Percentiles rank a stretch among this genome's conserved stretches.
phyloP scores from a whole-genome alignment of 2,797 vertebrate species.

The Pangasius mekongensis region DNA sequence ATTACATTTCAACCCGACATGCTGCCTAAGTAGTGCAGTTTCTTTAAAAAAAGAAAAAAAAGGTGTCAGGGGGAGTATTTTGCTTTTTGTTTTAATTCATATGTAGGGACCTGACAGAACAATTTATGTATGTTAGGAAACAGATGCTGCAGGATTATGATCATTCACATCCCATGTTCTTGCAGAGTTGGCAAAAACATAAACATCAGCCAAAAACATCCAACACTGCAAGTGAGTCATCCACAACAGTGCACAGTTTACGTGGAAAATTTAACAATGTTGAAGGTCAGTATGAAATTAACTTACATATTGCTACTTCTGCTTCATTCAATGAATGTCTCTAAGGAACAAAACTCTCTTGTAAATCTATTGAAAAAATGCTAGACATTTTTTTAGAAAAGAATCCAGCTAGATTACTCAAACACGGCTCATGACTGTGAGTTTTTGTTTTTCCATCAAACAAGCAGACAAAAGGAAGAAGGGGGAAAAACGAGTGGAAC shows the following conservation, averaged over 20 bases:
- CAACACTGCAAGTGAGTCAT: slow-evolving; percentile 56
- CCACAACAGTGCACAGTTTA: slow-evolving; percentile 36
- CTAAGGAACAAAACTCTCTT: neutral
- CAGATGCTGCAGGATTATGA: slow-evolving; percentile 46
- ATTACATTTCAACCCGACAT: slow-evolving; percentile 41
- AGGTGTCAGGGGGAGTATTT: neutral
- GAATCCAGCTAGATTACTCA: neutral
- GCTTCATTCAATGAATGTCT: slow-evolving; percentile 9
- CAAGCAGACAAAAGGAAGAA: slow-evolving; percentile 28
- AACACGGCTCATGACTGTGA: neutral
- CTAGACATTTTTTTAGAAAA: neutral
- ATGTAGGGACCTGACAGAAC: slow-evolving; percentile 68
- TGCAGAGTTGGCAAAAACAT: slow-evolving; percentile 56
- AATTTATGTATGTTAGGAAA: slow-evolving; percentile 57
- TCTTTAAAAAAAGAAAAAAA: neutral
- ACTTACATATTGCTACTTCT: neutral
- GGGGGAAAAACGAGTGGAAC: slow-evolving; percentile 22
- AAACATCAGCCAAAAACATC: slow-evolving; percentile 56
- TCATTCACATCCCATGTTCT: slow-evolving; percentile 53
- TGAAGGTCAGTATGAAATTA: neutral
- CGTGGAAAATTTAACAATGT: neutral
- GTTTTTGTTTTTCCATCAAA: neutral
- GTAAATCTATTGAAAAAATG: neutral
- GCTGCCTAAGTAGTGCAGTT: neutral
- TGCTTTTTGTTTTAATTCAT: slow-evolving; percentile 61